Base-by-base conservation (phyloP, 1,140 invertebrate species). In the Dufourea novaeangliae region DNA sequence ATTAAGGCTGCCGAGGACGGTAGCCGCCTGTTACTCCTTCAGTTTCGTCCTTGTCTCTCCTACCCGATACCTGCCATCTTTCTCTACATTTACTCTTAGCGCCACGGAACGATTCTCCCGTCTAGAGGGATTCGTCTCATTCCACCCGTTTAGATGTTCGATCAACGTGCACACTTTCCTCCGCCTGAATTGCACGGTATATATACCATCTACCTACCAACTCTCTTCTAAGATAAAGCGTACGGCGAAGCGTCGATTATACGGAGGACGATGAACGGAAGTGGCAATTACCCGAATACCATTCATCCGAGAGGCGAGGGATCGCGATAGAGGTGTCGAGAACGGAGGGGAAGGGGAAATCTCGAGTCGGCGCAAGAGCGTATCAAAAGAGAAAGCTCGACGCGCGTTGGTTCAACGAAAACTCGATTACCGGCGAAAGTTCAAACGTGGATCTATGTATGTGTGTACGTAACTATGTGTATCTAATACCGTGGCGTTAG, bases 21-120 rank as follows among this genome's bases (percentile, higher is more conserved):
- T 91, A 91, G 90, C 91, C 87, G 89, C 84, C 90, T 90, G 90
- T 90, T 91, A 89, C 85, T 83, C 80, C 83, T 80, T 29, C 79
- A 75, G 78, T 34, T 74, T 78, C 78, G 83, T 79, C 70, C 70
- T 74, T 37, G 39, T 71, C 37, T 69, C 44, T 69, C 64, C 41
- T 20, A 1, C 0, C 41, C 1, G 20, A 8, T n/a, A 4, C 20
- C 32, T 22, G 54, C 44, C 25, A 20, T 68, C 54, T 17, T 37
- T 20, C 61, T 32, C 12, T 50, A n/a, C 20, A 32, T 54, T 62
- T n/a, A 14, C 22, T 41, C 10, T 56, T 75, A 75, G 14, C 63
- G 52, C 27, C 34, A 39, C n/a, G 32, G 32, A 25, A 75, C 37
- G 56, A 46, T 59, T 61, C 69, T 20, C 39, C 56, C 11, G 27